Conservation (phyloP, 1,140 invertebrate genomes). For the Drosophila takahashii region DNA sequence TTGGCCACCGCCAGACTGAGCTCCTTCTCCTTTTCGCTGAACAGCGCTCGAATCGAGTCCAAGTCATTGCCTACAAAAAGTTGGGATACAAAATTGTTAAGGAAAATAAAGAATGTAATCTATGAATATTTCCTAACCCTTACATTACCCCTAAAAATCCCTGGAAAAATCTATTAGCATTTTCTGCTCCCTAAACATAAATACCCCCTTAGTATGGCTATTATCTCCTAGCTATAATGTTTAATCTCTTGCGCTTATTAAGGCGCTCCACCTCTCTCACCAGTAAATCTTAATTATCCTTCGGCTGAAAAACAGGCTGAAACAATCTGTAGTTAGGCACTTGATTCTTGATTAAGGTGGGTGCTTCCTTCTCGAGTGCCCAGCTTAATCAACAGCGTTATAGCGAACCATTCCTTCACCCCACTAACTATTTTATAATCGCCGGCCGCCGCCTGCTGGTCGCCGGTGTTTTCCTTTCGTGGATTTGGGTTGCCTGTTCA, state of each 20-base stretch:
- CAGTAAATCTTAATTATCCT: slow-evolving; percentile 6
- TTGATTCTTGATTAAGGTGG: slow-evolving; percentile 11
- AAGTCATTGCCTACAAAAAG: slow-evolving; percentile 92
- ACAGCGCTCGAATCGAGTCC: slow-evolving; percentile 96
- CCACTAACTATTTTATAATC: slow-evolving; percentile 62
- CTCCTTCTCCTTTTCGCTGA: slow-evolving; percentile 99
- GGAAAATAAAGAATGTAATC: neutral
- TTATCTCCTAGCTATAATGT: neutral
- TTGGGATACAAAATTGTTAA: neutral
- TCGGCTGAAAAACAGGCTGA: neutral
- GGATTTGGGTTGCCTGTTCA: slow-evolving; percentile 48
- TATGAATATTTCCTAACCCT: neutral
- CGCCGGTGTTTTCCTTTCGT: slow-evolving; percentile 30
- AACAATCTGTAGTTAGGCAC: slow-evolving; percentile 12
- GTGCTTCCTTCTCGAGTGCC: slow-evolving; percentile 2
- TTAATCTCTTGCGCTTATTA: neutral
- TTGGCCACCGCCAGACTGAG: slow-evolving; percentile 96
- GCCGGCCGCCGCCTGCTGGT: slow-evolving; percentile 37
- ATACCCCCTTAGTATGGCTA: neutral
- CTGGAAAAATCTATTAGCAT: too few relatives aligned
- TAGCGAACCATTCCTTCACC: slow-evolving; percentile 6
- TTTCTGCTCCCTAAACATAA: too few relatives aligned
- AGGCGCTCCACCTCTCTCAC: neutral
- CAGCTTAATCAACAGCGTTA: slow-evolving; percentile 33
- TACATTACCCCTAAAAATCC: neutral